Evolutionary conservation across 2,113 vertebrate species (phyloP), one percentile per base, ranked within the genome.

Genomic region (Carassius gibelio): DNA sequence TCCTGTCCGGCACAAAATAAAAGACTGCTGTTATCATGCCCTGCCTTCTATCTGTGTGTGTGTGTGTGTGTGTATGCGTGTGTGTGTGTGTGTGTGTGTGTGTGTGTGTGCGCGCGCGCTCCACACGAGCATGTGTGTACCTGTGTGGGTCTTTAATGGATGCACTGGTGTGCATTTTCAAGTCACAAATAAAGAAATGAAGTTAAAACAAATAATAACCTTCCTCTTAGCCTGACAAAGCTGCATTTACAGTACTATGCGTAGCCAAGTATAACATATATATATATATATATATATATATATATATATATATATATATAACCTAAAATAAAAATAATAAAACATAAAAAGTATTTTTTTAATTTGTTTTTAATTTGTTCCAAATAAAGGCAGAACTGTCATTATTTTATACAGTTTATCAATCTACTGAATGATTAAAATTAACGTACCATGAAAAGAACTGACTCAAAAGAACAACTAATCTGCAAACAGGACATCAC

Each of bases 151-250:
- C 68, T 83, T 71, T 59, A 74, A 80, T 77, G 79, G 59, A n/a
- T 62, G 45, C 36, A 72, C 21, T 45, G 50, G 66, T 45, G 30
- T 96, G 92, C 94, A 94, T 95, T 96, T 94, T 94, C 95, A 96
- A 21, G 93, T 93, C 94, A 95, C 94, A 62, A 75, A 88, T 81
- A 84, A 57, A 55, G 36, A 45, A 68, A 59, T 78, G 88, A 90
- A 94, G 91, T 91, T 88, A 94, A 92, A 95, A 93, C 92, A 92
- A 95, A 94, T 89, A 95, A 95, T 95, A 95, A 95, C 93, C 95
- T 30, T 96, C 95, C 95, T 95, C 96, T 95, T 94, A 94, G 93
- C 94, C 91, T 95, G 95, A 95, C 95, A 95, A 95, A 94, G 95
- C 95, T 94, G 94, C 93, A 92, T 90, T 72, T 92, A 94, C 94